Conservation (phyloP, 2,888 invertebrate genomes). For the Erebia ligea region DNA sequence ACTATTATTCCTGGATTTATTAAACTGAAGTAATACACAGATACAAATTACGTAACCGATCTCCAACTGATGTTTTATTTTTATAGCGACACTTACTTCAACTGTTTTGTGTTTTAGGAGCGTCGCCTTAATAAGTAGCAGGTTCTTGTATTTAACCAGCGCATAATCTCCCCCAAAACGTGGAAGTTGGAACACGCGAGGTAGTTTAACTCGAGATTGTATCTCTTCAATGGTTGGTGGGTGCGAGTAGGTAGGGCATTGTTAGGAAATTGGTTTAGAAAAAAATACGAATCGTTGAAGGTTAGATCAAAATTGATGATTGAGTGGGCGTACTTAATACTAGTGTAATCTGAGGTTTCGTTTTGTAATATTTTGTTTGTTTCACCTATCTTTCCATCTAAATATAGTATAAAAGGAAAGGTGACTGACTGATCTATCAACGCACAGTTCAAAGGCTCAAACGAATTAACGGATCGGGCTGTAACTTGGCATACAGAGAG, state of each 20-base stretch:
- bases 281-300: conserved; percentile 58
- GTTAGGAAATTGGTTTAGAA: conserved; percentile 64
- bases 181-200: conserved; percentile 65
- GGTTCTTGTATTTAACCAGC: conserved; percentile 18
- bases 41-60: too few species aligned
- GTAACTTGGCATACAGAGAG: too few species aligned
- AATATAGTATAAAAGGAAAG: too few species aligned
- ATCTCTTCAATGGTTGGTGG: conserved; percentile 51
- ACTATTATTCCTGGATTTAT: too few species aligned
- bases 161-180: conserved; percentile 50
- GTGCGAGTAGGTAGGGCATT: conserved; percentile 55
- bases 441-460: too few species aligned
- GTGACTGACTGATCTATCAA: too few species aligned
- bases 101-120: too few species aligned
- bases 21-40: too few species aligned
- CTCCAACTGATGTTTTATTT: too few species aligned
- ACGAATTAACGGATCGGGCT: too few species aligned
- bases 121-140: conserved; percentile 33
- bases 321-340: conserved; percentile 11
- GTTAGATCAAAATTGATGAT: conserved; percentile 44
- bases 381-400: too few species aligned
- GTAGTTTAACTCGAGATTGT: conserved; percentile 65
- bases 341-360: neutral
- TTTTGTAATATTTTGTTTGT: neutral
- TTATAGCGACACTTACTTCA: too few species aligned